Conservation (phyloP, 37 sponge, comb jelly and placozoan species). For the Halisarca cf. caerulea region DNA sequence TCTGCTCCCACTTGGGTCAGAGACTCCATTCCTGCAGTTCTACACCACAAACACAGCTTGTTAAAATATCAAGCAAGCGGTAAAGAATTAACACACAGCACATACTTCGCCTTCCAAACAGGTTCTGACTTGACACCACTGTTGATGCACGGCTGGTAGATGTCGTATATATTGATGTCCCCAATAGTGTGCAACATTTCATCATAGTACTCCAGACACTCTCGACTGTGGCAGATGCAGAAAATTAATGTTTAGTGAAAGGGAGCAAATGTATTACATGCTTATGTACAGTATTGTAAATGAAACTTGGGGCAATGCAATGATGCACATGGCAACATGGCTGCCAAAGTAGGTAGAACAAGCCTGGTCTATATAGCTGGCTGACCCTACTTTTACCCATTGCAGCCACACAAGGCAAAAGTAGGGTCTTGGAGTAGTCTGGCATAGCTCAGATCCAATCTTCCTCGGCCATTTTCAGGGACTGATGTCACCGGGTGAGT, state of each 20-base stretch:
- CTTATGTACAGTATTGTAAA: background rate
- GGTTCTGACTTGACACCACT: background rate
- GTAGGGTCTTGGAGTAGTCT: too few relatives aligned
- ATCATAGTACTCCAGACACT: constrained; percentile 24
- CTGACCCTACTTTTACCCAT: too few relatives aligned
- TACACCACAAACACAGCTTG: background rate
- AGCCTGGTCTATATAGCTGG: too few relatives aligned
- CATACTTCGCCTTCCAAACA: background rate
- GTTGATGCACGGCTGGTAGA: constrained; percentile 55
- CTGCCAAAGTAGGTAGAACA: too few relatives aligned
- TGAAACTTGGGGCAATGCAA: background rate
- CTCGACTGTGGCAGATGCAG: background rate
- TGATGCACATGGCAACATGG: background rate
- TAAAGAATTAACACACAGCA: background rate
- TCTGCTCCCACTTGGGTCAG: constrained; percentile 32
- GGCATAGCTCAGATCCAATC: too few relatives aligned
- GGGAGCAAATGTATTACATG: background rate
- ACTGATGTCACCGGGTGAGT: too few relatives aligned
- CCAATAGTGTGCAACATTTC: constrained; percentile 47
- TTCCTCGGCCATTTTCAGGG: too few relatives aligned
- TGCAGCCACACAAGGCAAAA: too few relatives aligned
- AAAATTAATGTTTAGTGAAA: background rate
- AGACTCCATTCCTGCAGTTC: background rate
- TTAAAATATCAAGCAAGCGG: background rate
- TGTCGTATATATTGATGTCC: constrained; percentile 65